phyloP scores from a whole-genome alignment of 2,113 vertebrate species.

The Myotis brandtii region DNA sequence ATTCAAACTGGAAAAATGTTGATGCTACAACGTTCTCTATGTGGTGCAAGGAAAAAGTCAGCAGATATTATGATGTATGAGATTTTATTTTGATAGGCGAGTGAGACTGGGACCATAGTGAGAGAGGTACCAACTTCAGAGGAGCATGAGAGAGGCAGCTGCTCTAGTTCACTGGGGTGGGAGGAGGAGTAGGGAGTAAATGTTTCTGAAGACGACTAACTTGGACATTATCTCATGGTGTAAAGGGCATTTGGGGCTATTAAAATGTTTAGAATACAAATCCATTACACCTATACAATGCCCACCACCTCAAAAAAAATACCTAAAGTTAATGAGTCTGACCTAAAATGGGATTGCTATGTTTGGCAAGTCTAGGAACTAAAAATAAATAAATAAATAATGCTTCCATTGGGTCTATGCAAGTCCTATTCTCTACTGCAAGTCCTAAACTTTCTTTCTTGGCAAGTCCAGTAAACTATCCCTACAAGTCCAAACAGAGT shows the following conservation, averaged over 20 bases:
- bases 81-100: background rate
- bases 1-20: background rate
- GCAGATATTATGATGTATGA: background rate
- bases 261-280: background rate
- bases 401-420: background rate
- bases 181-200: background rate
- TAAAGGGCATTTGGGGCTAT: background rate
- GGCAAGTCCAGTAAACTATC: background rate
- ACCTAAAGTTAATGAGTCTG: background rate
- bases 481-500: constrained; percentile 18
- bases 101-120: background rate
- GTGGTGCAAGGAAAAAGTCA: background rate
- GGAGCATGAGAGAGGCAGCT: background rate
- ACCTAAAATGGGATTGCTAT: background rate
- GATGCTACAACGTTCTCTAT: background rate
- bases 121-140: background rate
- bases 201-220: background rate
- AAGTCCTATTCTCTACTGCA: background rate
- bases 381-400: background rate
- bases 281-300: background rate
- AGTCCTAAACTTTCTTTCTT: background rate
- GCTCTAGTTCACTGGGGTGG: background rate
- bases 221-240: background rate
- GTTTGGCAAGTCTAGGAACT: background rate
- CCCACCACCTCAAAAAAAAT: background rate